Conservation (phyloP, 1,140 invertebrate species). For the Zaprionus inermis region DNA sequence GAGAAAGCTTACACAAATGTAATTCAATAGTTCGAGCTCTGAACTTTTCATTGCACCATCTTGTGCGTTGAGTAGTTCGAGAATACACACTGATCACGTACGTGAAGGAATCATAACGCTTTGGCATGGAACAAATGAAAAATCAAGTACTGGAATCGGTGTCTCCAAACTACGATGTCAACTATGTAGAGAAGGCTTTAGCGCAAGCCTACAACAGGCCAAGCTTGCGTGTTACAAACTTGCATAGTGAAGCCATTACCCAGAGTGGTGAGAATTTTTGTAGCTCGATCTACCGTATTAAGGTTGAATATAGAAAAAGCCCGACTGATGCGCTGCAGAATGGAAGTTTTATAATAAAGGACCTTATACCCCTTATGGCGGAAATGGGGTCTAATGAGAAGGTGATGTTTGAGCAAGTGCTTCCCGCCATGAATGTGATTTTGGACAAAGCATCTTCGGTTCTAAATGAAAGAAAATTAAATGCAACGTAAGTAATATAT, state of each 20-base stretch:
- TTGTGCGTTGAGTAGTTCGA: neutral
- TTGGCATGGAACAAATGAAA: slow-evolving; percentile 20
- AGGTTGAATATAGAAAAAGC: slow-evolving; percentile 42
- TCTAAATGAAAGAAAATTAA: slow-evolving; percentile 45
- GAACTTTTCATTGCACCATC: neutral
- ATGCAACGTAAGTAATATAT: slow-evolving; percentile 53
- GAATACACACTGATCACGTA: neutral
- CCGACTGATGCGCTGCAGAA: slow-evolving; percentile 31
- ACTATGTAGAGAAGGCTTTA: slow-evolving; percentile 59
- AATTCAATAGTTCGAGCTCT: neutral
- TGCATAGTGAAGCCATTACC: slow-evolving; percentile 32
- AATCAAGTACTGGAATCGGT: neutral
- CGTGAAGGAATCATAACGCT: neutral
- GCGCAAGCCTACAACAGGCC: slow-evolving; percentile 31
- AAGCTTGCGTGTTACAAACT: slow-evolving; percentile 50
- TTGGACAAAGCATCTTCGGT: slow-evolving; percentile 8
- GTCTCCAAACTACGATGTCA: slow-evolving; percentile 17
- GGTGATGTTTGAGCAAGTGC: slow-evolving; percentile 54
- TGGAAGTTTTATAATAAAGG: slow-evolving; percentile 57
- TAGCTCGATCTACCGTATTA: slow-evolving; percentile 63
- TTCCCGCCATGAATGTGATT: slow-evolving; percentile 57
- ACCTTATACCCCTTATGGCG: slow-evolving; percentile 50
- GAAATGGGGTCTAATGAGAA: slow-evolving; percentile 61
- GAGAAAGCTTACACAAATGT: neutral
- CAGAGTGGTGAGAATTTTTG: slow-evolving; percentile 70